phyloP scores from a whole-genome alignment of 2,888 invertebrate species.

The Tromatobia lineatoria region DNA sequence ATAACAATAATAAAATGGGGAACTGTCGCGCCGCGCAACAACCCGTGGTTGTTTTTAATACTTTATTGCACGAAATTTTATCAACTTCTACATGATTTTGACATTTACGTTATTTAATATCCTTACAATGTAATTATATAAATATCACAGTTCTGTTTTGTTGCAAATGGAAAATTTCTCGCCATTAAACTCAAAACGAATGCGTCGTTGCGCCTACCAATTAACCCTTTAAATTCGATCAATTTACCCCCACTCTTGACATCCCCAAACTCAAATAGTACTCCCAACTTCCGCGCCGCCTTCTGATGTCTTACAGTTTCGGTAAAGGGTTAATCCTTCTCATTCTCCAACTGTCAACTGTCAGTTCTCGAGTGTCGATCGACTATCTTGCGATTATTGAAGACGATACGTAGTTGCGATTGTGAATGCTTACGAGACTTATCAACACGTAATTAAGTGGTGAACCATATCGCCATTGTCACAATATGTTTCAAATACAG shows the following conservation, averaged over 20 bases:
- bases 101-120: background rate
- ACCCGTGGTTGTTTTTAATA: background rate
- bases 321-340: background rate
- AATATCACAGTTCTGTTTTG: background rate
- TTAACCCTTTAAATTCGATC: background rate
- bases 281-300: background rate
- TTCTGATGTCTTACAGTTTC: background rate
- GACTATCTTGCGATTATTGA: background rate
- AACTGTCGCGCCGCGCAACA: background rate
- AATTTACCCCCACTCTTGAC: background rate
- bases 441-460: background rate
- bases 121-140: background rate
- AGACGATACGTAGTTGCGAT: background rate
- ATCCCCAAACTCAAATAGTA: too few species aligned
- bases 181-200: background rate
- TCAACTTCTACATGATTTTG: background rate
- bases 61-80: background rate
- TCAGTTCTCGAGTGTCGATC: conserved; percentile 13
- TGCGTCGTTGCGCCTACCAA: background rate
- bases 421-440: background rate
- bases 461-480: background rate
- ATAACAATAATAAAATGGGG: background rate
- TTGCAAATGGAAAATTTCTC: background rate
- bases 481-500: conserved; percentile 1
- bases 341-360: background rate